These are phyloP conservation scores for Platygyra sinensis DNA, from an alignment of 64 coral and sea anemone species.

Conservation along the genomic window DNA sequence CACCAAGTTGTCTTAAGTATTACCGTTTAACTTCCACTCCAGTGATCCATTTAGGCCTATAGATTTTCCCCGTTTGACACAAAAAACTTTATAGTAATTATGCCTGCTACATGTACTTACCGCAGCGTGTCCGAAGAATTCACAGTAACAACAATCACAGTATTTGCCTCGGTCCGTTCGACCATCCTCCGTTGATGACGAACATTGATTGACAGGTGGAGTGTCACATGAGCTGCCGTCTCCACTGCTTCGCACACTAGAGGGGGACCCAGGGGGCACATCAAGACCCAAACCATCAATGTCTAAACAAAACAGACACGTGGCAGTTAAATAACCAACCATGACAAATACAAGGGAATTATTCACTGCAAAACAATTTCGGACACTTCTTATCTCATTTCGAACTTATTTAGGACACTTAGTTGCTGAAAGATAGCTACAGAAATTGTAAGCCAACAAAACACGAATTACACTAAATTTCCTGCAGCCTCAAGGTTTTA, in stretches of 20 bases:
- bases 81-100: not conserved
- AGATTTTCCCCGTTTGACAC: too few species aligned
- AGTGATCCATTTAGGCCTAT: too few species aligned
- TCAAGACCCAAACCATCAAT: slow-evolving; percentile 60
- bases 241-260: slow-evolving; percentile 78
- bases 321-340: not conserved
- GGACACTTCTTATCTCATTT: too few species aligned
- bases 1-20: too few species aligned
- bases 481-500: too few species aligned
- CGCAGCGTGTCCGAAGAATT: slow-evolving; percentile 88
- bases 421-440: too few species aligned
- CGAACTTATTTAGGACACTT: too few species aligned
- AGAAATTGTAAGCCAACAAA: too few species aligned
- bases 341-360: too few species aligned
- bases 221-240: slow-evolving; percentile 88
- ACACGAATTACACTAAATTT: too few species aligned
- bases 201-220: slow-evolving; percentile 60
- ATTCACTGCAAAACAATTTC: too few species aligned
- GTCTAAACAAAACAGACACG: not conserved
- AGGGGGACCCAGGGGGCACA: slow-evolving; percentile 75
- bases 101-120: slow-evolving; percentile 65
- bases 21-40: too few species aligned
- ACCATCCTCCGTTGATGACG: slow-evolving; percentile 73
- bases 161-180: slow-evolving; percentile 75
- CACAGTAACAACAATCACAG: slow-evolving; percentile 93